Percentiles rank a stretch among this genome's conserved stretches.
Conservation (phyloP, 2,888 invertebrate genomes). For the Biston stratarius region DNA sequence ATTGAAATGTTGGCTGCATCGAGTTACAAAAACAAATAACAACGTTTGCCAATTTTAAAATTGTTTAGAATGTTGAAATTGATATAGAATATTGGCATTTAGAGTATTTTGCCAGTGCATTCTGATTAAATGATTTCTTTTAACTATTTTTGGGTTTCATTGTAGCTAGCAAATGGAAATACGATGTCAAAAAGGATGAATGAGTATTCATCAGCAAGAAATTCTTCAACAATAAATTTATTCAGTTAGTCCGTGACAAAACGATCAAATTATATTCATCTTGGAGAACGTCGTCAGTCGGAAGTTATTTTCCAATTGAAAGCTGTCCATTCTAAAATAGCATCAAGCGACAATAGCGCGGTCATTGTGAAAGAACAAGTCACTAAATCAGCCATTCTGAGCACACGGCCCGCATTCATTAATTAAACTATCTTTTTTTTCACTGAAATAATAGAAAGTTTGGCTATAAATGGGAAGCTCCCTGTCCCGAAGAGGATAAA, state of each 20-base stretch:
- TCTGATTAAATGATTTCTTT: not conserved
- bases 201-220: not conserved
- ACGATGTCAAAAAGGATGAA: no score
- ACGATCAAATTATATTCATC: conserved; percentile 16
- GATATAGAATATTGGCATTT: no score
- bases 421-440: not conserved
- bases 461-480: no score
- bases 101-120: no score
- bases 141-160: not conserved
- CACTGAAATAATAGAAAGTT: not conserved
- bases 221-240: not conserved
- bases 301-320: conserved; percentile 59
- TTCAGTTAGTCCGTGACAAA: conserved; percentile 1
- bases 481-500: no score
- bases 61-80: not conserved
- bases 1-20: conserved; percentile 18
- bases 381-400: conserved; percentile 21
- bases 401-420: not conserved
- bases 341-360: conserved; percentile 47
- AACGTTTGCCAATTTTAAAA: not conserved
- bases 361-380: conserved; percentile 35
- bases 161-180: no score
- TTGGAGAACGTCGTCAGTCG: conserved; percentile 34
- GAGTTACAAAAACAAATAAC: conserved; percentile 17
- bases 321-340: conserved; percentile 51